Conservation (phyloP, 2,113 vertebrate species). For the Calidris pygmaea region DNA sequence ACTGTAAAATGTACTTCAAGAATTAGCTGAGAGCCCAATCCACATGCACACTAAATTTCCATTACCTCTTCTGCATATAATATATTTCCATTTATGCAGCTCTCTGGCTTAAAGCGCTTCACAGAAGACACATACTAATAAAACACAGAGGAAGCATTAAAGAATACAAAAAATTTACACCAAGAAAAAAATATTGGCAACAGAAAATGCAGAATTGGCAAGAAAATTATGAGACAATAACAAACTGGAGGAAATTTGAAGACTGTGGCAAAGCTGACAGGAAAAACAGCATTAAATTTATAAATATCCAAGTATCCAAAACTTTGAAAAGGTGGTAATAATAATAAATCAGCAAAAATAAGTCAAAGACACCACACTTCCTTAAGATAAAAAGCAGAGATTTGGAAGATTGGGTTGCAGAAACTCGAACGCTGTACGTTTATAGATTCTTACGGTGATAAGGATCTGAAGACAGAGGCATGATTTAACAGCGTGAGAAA, state of each 20-base stretch:
- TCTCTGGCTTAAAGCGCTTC: neutral
- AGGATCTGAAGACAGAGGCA: neutral
- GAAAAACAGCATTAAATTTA: neutral
- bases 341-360: neutral
- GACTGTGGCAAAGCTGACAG: neutral
- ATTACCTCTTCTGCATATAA: neutral
- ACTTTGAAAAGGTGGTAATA: neutral
- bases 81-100: neutral
- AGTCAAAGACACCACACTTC: neutral
- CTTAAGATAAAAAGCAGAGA: neutral
- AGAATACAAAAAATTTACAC: neutral
- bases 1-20: neutral
- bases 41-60: neutral
- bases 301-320: neutral
- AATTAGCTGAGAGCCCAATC: neutral
- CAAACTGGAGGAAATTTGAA: neutral
- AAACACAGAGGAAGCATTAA: neutral
- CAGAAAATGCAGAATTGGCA: neutral
- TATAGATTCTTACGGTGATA: neutral
- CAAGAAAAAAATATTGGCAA: neutral
- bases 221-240: neutral
- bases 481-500: neutral
- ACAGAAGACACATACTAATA: neutral
- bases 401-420: neutral
- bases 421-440: neutral